A percentile compares a stretch with the other conserved stretches of the same genome.
phyloP scores from a whole-genome alignment of 2,888 invertebrate genomes.

The Homarus gammarus region DNA sequence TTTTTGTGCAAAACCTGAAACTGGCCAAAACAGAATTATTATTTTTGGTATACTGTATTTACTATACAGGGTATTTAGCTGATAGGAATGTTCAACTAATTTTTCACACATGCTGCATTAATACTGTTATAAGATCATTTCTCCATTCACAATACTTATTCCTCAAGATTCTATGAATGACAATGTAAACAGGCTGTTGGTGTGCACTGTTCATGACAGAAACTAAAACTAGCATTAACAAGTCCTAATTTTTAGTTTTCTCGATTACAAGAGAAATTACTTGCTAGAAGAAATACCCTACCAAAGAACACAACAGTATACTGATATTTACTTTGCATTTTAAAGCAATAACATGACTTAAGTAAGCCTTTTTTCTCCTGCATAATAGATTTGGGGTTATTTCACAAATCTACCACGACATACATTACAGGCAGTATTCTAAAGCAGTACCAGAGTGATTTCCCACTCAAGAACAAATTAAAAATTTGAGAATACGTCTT shows the following conservation, averaged over 20 bases:
- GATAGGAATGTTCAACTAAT: background rate
- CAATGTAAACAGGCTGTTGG: background rate
- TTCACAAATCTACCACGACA: no score
- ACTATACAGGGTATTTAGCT: slow-evolving; percentile 4
- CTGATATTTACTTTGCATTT: no score
- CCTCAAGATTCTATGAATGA: background rate
- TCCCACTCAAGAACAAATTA: no score
- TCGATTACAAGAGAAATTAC: background rate
- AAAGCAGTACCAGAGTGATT: no score
- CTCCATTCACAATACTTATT: background rate
- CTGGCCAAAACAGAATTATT: background rate
- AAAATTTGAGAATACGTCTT: no score
- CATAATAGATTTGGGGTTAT: no score
- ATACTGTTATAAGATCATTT: background rate
- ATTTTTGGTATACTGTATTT: background rate
- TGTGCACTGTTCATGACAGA: background rate
- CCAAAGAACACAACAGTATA: background rate
- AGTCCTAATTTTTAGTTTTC: background rate
- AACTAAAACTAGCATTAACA: background rate
- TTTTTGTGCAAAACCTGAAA: background rate
- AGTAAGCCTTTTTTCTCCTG: background rate
- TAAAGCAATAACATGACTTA: no score
- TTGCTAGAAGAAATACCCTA: background rate
- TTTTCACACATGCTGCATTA: background rate
- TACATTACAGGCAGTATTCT: no score